Conservation (phyloP, 2,797 vertebrate genomes). For the Poeciliopsis gracilis region DNA sequence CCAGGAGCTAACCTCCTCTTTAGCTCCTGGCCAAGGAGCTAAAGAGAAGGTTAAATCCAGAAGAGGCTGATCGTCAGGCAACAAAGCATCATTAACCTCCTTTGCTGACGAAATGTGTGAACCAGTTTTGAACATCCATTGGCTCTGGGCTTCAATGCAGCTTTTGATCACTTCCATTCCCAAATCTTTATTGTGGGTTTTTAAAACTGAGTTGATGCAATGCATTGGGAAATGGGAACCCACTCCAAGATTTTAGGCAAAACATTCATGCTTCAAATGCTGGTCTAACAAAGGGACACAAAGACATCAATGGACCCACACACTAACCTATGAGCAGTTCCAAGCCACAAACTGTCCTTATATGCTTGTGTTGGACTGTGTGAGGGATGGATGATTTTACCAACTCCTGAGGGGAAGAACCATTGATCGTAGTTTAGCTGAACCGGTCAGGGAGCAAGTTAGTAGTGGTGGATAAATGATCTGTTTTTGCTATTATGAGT, state of each 20-base stretch:
- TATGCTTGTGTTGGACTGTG: not conserved
- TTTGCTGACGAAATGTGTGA: not conserved
- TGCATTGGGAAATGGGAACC: not conserved
- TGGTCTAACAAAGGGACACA: not conserved
- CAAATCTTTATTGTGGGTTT: not conserved
- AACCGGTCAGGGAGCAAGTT: not conserved
- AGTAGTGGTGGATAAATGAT: not conserved
- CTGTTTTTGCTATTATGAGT: not conserved
- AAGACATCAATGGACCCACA: not conserved
- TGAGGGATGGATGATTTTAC: not conserved
- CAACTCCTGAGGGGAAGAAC: not conserved
- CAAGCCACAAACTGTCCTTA: not conserved
- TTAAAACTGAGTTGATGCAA: not conserved
- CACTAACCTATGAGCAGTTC: not conserved
- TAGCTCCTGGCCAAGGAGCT: too few species aligned
- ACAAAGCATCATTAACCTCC: not conserved
- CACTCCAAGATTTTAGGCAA: not conserved
- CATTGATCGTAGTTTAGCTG: not conserved
- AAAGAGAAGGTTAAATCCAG: not conserved
- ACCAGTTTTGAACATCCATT: not conserved
- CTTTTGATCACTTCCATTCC: not conserved
- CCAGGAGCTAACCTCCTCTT: too few species aligned
- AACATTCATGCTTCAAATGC: not conserved
- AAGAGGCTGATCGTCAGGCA: not conserved
- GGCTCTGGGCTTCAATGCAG: not conserved